These are phyloP conservation scores for Scaptomyza tumidula DNA, from an alignment of 2,888 invertebrate genomes.

Conservation along the genomic window DNA sequence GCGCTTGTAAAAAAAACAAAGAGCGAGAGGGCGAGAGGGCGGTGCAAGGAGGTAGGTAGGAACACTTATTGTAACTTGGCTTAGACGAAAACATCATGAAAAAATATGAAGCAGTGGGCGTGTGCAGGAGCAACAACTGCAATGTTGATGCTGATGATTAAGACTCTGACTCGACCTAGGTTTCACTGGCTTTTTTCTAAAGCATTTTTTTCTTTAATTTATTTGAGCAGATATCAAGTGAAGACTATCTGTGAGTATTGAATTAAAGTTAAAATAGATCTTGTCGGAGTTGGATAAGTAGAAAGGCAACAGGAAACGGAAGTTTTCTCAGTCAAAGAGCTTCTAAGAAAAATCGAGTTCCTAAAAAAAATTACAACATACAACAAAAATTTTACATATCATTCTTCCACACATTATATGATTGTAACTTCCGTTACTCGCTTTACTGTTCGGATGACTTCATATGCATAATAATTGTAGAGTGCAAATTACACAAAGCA, in stretches of 20 bases:
- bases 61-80: conserved; percentile 18
- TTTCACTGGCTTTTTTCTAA: conserved; percentile 32
- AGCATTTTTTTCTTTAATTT: conserved; percentile 46
- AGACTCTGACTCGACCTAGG: conserved; percentile 23
- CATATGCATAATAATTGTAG: conserved; percentile 33
- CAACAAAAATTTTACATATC: too few relatives aligned
- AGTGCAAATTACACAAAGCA: conserved; percentile 32
- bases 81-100: conserved; percentile 59
- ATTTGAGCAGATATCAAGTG: conserved; percentile 48
- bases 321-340: neutral
- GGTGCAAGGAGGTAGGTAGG: conserved; percentile 30
- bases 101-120: conserved; percentile 65
- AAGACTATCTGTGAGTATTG: conserved; percentile 35
- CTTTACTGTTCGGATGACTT: conserved; percentile 15
- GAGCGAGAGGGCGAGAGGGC: neutral
- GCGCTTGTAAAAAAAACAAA: conserved; percentile 66
- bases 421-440: neutral
- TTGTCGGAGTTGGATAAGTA: conserved; percentile 25
- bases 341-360: neutral
- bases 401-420: neutral
- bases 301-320: conserved; percentile 25
- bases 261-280: conserved; percentile 52
- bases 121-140: conserved; percentile 54
- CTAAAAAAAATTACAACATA: too few relatives aligned
- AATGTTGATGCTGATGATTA: conserved; percentile 44